Evolutionary conservation across 1,140 invertebrate genomes (phyloP), one percentile per base, ranked within the genome.

Genomic region (Zelostemma sp.): DNA sequence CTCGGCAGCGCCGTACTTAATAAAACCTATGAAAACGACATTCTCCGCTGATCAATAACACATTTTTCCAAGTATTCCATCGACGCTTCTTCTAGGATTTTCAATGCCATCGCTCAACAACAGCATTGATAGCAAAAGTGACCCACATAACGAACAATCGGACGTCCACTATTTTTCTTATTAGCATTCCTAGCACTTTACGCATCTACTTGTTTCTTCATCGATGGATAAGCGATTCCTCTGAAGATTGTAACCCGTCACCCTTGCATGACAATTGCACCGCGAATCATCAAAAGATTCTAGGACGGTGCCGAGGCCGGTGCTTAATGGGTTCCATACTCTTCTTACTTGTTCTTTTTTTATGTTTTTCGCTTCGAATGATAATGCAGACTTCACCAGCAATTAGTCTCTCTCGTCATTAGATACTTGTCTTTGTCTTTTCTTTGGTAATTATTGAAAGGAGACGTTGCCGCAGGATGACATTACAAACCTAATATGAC

Each of bases 201-300:
- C 68, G 58, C 62, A 63, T 65, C 68, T 61, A 62, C 33, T 35
- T 49, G 58, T 71, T 71, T 66, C 68, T 71, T 71, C 62, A 66
- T 59, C 58, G 46, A 62, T 53, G 54, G 45, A 65, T 65, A 58
- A 62, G 43, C 62, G 58, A 65, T 61, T 18, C 48, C 38, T 33
- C 14, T 33, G 43, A 1, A 54, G 54, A 65, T 61, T 48, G 25
- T 57, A 35, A 51, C 40, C 43, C 40, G 51, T 65, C 60, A 55
- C 61, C 57, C 57, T 62, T 28, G 54, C 61, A 65, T 70, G 67
- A 70, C 67, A 70, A 70, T 61, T 19, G 50, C 60, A 49, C 48
- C 48, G 54, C 43, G 43, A 64, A 41, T 64, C 56, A 46, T 69
- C 56, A 46, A 14, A 61, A 53, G 48, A 70, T 65, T 65, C 57